A percentile compares a stretch with the other conserved stretches of the same genome.
These are phyloP conservation scores for Aphaenogaster rudis DNA, from an alignment of 1,140 invertebrate species.

Conservation along the genomic window DNA sequence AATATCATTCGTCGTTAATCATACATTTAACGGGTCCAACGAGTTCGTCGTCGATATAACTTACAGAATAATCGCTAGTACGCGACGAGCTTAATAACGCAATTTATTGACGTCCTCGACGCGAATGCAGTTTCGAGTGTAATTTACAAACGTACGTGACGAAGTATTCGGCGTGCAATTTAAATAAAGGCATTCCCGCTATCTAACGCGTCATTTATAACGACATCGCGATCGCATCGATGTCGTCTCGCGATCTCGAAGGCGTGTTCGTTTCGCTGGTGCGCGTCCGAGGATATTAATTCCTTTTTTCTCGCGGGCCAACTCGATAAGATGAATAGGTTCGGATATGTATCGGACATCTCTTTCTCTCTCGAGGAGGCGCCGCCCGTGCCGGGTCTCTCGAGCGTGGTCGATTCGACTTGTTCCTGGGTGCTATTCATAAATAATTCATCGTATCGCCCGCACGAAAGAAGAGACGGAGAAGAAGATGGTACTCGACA, in stretches of 20 bases:
- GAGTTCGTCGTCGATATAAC: constrained; percentile 49
- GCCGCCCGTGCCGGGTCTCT: constrained; percentile 50
- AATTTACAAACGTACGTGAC: constrained; percentile 59
- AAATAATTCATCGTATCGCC: constrained; percentile 79
- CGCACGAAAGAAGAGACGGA: constrained; percentile 46
- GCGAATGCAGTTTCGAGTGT: constrained; percentile 19
- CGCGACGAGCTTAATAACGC: constrained; percentile 50
- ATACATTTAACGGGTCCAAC: constrained; percentile 50
- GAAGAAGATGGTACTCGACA: constrained; percentile 33
- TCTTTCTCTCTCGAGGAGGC: constrained; percentile 37
- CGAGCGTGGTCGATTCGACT: constrained; percentile 70
- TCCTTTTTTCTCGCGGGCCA: constrained; percentile 41
- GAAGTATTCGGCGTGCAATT: constrained; percentile 40
- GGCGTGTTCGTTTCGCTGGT: neutral
- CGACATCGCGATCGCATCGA: neutral
- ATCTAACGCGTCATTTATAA: constrained; percentile 45
- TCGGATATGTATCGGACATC: constrained; percentile 68
- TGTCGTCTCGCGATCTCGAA: constrained; percentile 15
- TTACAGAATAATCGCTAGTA: constrained; percentile 53
- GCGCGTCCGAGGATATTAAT: constrained; percentile 53
- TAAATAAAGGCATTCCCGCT: constrained; percentile 38
- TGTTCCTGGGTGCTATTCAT: constrained; percentile 75
- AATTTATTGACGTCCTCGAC: constrained; percentile 49
- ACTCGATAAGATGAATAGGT: constrained; percentile 68
- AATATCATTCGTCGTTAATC: constrained; percentile 51